Conservation (phyloP, 2,113 vertebrate species). For the Pteropus alecto region DNA sequence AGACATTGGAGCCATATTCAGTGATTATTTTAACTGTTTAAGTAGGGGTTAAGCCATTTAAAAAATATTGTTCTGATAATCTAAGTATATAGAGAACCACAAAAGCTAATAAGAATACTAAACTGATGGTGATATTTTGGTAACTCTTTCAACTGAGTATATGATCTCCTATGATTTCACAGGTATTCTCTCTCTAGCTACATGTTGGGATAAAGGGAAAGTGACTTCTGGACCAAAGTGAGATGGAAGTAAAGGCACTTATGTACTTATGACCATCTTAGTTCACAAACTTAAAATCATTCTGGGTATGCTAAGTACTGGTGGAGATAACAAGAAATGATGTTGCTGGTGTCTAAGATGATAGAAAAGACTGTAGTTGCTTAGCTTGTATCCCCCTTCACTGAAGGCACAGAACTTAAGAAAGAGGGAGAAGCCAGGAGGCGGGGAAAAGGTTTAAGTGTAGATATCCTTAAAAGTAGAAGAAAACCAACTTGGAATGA, state of each 20-base stretch:
- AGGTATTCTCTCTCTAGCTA: not conserved
- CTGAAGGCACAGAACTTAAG: not conserved
- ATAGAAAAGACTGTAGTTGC: not conserved
- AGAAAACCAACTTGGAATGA: constrained; percentile 15
- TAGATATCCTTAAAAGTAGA: not conserved
- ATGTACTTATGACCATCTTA: not conserved
- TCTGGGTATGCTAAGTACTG: not conserved
- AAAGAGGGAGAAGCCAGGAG: not conserved
- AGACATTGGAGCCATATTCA: not conserved
- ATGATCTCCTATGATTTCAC: not conserved
- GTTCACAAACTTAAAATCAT: not conserved
- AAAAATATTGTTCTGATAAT: not conserved
- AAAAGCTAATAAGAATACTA: not conserved
- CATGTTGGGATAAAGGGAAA: not conserved
- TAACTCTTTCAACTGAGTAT: not conserved
- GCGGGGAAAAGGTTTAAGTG: not conserved
- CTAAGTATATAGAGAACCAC: not conserved
- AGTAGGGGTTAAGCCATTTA: not conserved
- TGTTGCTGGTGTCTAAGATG: not conserved
- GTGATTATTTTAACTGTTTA: not conserved
- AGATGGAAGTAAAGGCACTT: not conserved
- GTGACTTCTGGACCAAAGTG: not conserved
- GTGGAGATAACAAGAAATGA: not conserved
- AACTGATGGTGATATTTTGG: not conserved
- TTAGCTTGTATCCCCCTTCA: not conserved